A percentile compares a stretch with the other conserved stretches of the same genome.
Evolutionary conservation across 2,797 vertebrate species (phyloP).

Genomic region (Phataginus tricuspis): DNA sequence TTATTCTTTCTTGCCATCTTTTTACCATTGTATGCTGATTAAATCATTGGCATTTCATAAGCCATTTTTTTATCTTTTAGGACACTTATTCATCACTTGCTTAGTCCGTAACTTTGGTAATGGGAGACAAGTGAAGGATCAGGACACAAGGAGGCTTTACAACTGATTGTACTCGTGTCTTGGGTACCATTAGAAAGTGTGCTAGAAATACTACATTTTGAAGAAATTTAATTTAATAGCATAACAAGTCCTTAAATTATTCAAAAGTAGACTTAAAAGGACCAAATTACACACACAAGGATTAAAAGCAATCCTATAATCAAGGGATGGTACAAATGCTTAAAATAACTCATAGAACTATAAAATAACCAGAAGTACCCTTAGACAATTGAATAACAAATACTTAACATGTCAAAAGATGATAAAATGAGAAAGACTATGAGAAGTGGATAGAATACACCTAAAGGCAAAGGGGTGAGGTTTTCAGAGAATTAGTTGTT

Average conservation of each 20-base stretch:
- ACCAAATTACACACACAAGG: neutral
- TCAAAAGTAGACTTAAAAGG: conserved; percentile 61
- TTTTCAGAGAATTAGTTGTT: conserved; percentile 41
- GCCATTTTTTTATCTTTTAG: conserved; percentile 2
- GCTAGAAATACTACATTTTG: conserved; percentile 18
- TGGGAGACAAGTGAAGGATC: neutral
- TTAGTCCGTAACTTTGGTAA: neutral
- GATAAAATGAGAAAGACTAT: conserved; percentile 32
- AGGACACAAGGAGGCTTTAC: neutral
- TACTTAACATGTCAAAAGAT: conserved; percentile 49
- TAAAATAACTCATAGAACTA: conserved; percentile 56
- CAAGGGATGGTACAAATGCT: neutral
- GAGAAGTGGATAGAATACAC: conserved; percentile 48
- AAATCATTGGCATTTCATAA: neutral
- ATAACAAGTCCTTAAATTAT: conserved; percentile 33
- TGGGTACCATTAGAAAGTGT: neutral
- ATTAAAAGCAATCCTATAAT: conserved; percentile 37
- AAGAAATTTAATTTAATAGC: conserved; percentile 47
- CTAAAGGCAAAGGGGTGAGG: neutral
- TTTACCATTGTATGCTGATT: neutral
- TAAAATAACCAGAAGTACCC: conserved; percentile 40
- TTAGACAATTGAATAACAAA: conserved; percentile 54
- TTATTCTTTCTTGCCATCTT: conserved; percentile 8
- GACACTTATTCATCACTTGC: neutral
- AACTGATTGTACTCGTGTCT: neutral